phyloP scores from a whole-genome alignment of 2,113 vertebrate genomes.

The Columbina picui region DNA sequence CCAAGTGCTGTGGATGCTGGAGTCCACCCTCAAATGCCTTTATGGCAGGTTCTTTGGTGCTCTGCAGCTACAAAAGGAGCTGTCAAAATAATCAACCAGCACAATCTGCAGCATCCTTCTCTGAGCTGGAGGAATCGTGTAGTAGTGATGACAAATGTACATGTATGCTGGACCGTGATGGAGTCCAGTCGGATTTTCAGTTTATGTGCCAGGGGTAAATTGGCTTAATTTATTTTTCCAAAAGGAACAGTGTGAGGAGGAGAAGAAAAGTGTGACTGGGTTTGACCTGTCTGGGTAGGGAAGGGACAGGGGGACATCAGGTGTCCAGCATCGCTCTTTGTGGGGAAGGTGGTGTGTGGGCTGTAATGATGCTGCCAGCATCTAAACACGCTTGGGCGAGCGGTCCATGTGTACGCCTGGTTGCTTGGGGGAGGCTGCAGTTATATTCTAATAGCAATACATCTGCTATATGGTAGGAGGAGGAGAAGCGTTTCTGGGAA shows the following conservation, averaged over 20 bases:
- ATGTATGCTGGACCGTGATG: not conserved
- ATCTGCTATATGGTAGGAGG: not conserved
- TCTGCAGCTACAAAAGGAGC: not conserved
- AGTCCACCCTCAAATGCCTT: not conserved
- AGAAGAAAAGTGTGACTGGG: fast-evolving
- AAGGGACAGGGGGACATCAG: not conserved
- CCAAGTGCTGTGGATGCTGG: not conserved
- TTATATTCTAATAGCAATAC: not conserved
- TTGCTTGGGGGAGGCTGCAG: not conserved
- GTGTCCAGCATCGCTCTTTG: not conserved
- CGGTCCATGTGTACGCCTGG: not conserved
- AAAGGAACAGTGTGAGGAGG: not conserved
- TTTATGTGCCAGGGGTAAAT: not conserved
- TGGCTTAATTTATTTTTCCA: not conserved
- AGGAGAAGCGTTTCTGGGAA: not conserved
- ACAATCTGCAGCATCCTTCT: not conserved
- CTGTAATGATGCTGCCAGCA: not conserved
- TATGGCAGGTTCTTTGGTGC: not conserved
- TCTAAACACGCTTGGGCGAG: not conserved
- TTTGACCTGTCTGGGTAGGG: not conserved
- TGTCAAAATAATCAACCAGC: not conserved
- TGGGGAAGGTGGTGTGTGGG: not conserved
- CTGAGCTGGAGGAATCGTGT: not conserved
- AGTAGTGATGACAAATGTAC: not conserved
- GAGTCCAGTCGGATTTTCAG: not conserved